phyloP scores from a whole-genome alignment of 1,140 invertebrate genomes.

The Zeugodacus cucurbitae region DNA sequence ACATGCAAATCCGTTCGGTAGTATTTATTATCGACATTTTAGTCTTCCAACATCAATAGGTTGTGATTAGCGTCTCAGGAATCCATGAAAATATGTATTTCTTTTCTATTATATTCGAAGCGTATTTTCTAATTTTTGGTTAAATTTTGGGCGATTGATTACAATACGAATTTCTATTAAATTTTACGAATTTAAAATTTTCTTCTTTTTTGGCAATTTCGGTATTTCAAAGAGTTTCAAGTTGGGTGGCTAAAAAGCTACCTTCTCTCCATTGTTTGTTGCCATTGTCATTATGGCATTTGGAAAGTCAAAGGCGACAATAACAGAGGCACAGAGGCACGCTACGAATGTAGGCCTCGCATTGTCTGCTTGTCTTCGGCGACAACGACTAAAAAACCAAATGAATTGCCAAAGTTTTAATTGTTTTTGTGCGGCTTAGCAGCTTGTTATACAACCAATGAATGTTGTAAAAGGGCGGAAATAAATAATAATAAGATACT shows the following conservation, averaged over 20 bases:
- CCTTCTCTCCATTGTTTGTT: background rate
- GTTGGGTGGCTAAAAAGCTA: background rate
- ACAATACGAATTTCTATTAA: too few species aligned
- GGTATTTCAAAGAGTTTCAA: background rate
- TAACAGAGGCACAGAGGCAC: background rate
- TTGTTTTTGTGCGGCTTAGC: constrained; percentile 36
- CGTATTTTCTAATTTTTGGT: too few species aligned
- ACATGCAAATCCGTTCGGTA: too few species aligned
- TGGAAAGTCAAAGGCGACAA: background rate
- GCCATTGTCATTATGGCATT: background rate
- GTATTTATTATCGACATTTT: too few species aligned
- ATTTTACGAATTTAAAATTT: background rate
- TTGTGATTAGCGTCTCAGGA: too few species aligned
- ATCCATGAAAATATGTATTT: too few species aligned
- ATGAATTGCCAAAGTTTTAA: constrained; percentile 38
- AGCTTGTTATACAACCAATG: constrained; percentile 25
- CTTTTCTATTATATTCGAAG: too few species aligned
- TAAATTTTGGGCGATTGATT: too few species aligned
- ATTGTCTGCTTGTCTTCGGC: background rate
- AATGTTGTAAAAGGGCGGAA: constrained; percentile 34
- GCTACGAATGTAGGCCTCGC: background rate
- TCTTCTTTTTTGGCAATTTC: background rate
- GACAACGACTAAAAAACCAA: constrained; percentile 6
- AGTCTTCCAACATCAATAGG: too few species aligned
- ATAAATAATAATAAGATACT: constrained; percentile 35